Evolutionary conservation across 1,140 invertebrate species (phyloP), one percentile per base, ranked within the genome.

Genomic region (Zaprionus taronus): DNA sequence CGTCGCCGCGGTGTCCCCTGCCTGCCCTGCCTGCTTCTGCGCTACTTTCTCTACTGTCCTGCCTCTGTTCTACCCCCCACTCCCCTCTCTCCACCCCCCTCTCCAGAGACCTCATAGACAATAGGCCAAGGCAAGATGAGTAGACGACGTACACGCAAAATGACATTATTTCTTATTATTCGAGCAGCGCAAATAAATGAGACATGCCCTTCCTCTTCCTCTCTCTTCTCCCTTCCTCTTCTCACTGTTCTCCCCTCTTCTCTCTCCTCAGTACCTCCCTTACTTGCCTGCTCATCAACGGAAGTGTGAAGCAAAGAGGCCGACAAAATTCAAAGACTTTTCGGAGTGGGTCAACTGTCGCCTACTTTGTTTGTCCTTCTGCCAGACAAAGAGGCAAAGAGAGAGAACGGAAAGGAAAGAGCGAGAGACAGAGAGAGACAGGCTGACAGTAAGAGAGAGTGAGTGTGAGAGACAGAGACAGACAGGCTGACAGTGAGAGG

Each of bases 81-180:
- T 12, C n/a, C n/a, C 7, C 41, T 17, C 41, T 7, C 7, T 9
- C 0, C 41, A 2, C 5, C 6, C 6, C 6, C 6, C 15, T n/a
- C 15, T n/a, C 6, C 1, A 9, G n/a, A 17, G 41, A 77, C 62
- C 49, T 53, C 72, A 67, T 69, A 83, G 75, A 90, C 84, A 89
- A 87, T 90, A 69, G 85, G 72, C 74, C 58, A 68, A 49, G 65
- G 60, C 63, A 79, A 80, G 62, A 75, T 9, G 67, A 74, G 14
- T 4, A 38, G 55, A 15, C n/a, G 53, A 41, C 24, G 57, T 65
- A 72, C 73, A 56, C 57, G 57, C 69, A 80, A 61, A 82, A 85
- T 60, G 73, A 90, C 79, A 90, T 91, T 90, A 82, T 91, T 90
- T 90, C 82, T 90, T 90, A 90, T 90, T 90, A 90, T 90, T 90